Conservation (phyloP, 2,797 vertebrate genomes). For the Graptemys geographica region DNA sequence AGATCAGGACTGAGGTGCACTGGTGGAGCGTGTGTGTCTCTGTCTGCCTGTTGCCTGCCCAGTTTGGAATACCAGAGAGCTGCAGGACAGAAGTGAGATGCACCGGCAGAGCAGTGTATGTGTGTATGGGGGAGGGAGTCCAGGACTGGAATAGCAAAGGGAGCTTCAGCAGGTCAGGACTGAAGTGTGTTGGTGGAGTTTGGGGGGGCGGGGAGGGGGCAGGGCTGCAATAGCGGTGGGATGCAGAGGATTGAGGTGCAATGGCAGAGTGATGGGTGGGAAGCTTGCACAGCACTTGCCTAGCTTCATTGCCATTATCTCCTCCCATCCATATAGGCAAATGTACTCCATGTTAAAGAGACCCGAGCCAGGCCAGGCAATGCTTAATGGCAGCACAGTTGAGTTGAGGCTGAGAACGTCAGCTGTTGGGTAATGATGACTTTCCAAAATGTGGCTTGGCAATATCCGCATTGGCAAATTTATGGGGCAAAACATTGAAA, state of each 20-base stretch:
- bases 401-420: not conserved
- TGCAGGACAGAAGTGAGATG: not conserved
- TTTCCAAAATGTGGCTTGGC: not conserved
- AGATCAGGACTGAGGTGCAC: not conserved
- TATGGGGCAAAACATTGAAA: not conserved
- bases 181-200: not conserved
- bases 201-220: too few relatives aligned
- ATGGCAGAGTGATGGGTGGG: not conserved
- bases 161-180: not conserved
- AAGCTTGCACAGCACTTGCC: rapidly evolving
- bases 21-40: rapidly evolving
- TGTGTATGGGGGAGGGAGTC: not conserved
- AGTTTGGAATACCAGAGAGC: not conserved
- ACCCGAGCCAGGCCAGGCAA: rapidly evolving
- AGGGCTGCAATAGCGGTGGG: not conserved
- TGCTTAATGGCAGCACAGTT: rapidly evolving
- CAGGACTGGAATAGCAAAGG: not conserved
- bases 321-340: not conserved
- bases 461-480: rapidly evolving
- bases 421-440: not conserved
- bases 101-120: not conserved
- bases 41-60: not conserved
- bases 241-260: rapidly evolving
- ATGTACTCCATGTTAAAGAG: not conserved
- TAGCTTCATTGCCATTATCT: rapidly evolving